A percentile compares a stretch with the other conserved stretches of the same genome.
Conservation (phyloP, 2,888 invertebrate species). For the Candidula unifasciata region DNA sequence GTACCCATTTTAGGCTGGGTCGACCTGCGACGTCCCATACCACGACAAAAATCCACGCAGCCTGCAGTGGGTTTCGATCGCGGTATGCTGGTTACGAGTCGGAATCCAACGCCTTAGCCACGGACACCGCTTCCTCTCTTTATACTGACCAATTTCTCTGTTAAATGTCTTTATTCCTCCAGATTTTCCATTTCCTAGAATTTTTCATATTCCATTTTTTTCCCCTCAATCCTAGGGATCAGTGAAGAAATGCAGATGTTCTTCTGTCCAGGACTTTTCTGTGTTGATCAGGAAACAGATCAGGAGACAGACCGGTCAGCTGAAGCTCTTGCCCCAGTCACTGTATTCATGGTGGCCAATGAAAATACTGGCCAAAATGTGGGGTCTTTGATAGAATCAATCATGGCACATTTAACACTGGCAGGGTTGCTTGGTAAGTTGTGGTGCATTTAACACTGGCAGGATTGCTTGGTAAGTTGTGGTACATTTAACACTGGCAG, state of each 20-base stretch:
- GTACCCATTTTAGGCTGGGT: too few species aligned
- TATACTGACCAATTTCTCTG: too few species aligned
- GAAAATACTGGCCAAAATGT: slow-evolving; percentile 73
- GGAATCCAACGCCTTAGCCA: too few species aligned
- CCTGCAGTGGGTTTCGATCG: too few species aligned
- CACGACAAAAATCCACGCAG: too few species aligned
- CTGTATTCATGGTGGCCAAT: slow-evolving; percentile 69
- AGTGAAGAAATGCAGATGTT: slow-evolving; percentile 52
- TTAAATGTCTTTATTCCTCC: neutral
- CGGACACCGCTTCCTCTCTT: too few species aligned
- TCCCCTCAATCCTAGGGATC: slow-evolving; percentile 58
- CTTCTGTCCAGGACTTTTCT: slow-evolving; percentile 68
- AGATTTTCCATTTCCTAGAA: too few species aligned
- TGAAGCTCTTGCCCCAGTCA: slow-evolving; percentile 61
- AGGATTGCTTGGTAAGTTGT: too few species aligned
- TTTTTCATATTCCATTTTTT: slow-evolving; percentile 19
- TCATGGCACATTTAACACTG: slow-evolving; percentile 73
- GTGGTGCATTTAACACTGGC: too few species aligned
- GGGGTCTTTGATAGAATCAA: slow-evolving; percentile 71
- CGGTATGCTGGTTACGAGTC: too few species aligned
- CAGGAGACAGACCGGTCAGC: slow-evolving; percentile 6
- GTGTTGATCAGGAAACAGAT: slow-evolving; percentile 49
- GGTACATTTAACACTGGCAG: too few species aligned
- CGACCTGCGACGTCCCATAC: too few species aligned
- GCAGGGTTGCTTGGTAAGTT: slow-evolving; percentile 69